These are phyloP conservation scores for Eupithecia subfuscata DNA, from an alignment of 2,888 invertebrate species.

Conservation along the genomic window DNA sequence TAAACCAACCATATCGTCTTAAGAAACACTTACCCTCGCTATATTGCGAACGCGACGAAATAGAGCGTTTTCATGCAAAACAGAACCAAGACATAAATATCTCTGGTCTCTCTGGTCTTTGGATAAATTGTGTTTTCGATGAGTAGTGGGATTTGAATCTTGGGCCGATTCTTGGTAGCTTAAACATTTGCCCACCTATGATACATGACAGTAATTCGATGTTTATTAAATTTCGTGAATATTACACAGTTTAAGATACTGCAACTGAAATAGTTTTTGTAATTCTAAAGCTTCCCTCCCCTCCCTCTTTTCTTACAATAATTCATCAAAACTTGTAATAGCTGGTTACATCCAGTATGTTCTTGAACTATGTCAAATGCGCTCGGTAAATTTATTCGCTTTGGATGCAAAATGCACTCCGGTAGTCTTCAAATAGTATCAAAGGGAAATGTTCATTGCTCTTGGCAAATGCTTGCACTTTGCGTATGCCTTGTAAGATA, in stretches of 20 bases:
- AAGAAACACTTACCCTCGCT: slow-evolving; percentile 27
- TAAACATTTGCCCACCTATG: not conserved
- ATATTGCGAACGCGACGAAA: slow-evolving; percentile 29
- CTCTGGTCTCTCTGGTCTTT: not conserved
- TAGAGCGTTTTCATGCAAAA: slow-evolving; percentile 20
- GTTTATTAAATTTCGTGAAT: no score
- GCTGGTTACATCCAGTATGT: slow-evolving; percentile 15
- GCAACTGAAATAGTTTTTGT: no score
- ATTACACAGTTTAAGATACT: no score
- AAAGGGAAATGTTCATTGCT: slow-evolving; percentile 29
- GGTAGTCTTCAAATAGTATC: slow-evolving; percentile 25
- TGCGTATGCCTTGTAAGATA: slow-evolving; percentile 13
- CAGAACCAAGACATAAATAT: slow-evolving; percentile 18
- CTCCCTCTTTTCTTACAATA: no score
- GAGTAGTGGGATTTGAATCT: not conserved
- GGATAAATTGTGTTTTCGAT: not conserved
- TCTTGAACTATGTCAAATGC: slow-evolving; percentile 12
- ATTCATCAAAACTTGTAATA: not conserved
- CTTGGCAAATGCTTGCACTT: slow-evolving; percentile 23
- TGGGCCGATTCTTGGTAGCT: not conserved
- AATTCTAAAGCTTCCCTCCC: no score
- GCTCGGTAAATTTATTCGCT: slow-evolving; percentile 23
- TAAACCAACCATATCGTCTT: slow-evolving; percentile 14
- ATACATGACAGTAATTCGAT: no score
- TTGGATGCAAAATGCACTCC: slow-evolving; percentile 32